A percentile compares a stretch with the other conserved stretches of the same genome.
Conservation (phyloP, 2,113 vertebrate genomes). For the human region DNA sequence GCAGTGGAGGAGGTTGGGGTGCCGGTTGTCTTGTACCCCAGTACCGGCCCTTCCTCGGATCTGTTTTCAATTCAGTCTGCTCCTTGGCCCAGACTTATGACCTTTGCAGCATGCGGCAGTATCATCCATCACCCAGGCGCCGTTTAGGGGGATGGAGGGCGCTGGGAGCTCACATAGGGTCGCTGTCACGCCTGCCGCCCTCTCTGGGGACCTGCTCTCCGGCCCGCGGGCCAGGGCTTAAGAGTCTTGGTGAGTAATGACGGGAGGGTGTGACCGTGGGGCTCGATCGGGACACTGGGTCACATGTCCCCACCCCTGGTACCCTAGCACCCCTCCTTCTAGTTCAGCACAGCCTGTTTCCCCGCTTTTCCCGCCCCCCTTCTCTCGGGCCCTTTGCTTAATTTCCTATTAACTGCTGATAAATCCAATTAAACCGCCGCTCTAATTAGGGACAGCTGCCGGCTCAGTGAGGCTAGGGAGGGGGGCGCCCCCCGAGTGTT, state of each 20-base stretch:
- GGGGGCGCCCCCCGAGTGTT: conserved; percentile 45
- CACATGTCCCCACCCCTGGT: background rate
- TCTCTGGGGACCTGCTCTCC: background rate
- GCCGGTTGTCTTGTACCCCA: background rate
- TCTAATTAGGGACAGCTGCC: conserved; percentile 87
- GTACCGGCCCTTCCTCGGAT: background rate
- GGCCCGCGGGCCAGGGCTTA: fast-evolving
- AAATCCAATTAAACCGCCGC: conserved; percentile 83
- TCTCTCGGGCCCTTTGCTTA: conserved; percentile 78
- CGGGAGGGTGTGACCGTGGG: background rate
- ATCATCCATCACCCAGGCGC: conserved; percentile 72
- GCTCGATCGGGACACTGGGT: background rate
- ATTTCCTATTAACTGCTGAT: conserved; percentile 86
- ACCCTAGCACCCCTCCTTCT: conserved; percentile 33
- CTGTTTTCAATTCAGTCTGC: conserved; percentile 67
- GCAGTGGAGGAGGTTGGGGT: background rate
- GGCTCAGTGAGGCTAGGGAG: conserved; percentile 64
- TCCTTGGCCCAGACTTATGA: conserved; percentile 76
- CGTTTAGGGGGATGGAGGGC: background rate
- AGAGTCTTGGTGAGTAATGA: fast-evolving
- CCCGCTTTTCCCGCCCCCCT: conserved; percentile 47
- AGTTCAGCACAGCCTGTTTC: conserved; percentile 44
- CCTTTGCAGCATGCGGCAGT: conserved; percentile 66
- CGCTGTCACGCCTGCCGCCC: background rate
- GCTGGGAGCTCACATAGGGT: background rate